Evolutionary conservation across 2,888 invertebrate genomes (phyloP).

Genomic region (Liposcelis brunnea): DNA sequence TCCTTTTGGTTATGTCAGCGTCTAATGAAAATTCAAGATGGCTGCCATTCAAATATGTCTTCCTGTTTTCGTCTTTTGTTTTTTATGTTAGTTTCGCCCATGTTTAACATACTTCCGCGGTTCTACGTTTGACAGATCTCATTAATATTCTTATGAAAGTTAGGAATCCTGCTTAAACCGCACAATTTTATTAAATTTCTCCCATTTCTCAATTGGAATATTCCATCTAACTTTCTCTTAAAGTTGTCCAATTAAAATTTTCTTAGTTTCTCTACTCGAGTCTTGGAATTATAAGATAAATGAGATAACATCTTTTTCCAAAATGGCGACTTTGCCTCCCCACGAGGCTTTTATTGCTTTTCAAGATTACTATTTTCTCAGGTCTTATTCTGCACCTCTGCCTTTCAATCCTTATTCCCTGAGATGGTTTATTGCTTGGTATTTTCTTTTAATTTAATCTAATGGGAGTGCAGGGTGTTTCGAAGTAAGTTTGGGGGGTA

Average conservation of each 20-base stretch:
- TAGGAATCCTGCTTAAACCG: conserved; percentile 6
- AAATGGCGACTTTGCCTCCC: no score
- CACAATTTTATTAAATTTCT: conserved; percentile 8
- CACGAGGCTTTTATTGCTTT: no score
- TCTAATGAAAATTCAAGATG: conserved; percentile 9
- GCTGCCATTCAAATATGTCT: conserved; percentile 7
- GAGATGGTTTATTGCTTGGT: no score
- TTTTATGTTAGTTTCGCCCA: neutral
- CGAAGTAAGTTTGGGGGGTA: no score
- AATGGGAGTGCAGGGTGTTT: no score
- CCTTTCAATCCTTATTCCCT: no score
- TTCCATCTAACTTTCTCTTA: conserved; percentile 5
- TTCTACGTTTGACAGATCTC: neutral
- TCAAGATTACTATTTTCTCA: no score
- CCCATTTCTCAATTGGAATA: conserved; percentile 7
- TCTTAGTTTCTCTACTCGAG: neutral
- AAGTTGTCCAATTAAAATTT: conserved; percentile 9
- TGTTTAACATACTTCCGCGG: neutral
- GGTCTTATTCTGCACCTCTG: no score
- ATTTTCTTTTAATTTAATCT: no score
- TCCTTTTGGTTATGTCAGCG: conserved; percentile 7
- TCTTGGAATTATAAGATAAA: no score
- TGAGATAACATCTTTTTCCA: no score
- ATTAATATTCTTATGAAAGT: conserved; percentile 7
- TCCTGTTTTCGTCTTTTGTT: neutral